These are phyloP conservation scores for Pseudopodoces humilis DNA, from an alignment of 2,113 vertebrate genomes.

Conservation along the genomic window DNA sequence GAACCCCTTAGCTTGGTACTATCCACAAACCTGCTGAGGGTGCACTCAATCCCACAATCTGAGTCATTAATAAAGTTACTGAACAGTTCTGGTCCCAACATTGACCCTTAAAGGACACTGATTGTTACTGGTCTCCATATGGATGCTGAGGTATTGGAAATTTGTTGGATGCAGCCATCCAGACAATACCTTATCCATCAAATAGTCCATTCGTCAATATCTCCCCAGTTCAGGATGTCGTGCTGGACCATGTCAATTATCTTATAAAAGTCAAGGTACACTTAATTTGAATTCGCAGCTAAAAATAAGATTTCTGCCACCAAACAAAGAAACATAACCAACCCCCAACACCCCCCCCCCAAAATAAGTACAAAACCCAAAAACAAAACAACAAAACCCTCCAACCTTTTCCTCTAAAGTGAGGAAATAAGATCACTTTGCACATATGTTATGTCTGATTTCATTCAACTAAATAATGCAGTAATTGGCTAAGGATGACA, in stretches of 20 bases:
- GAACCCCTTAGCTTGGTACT: neutral
- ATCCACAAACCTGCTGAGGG: neutral
- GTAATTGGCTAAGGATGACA: neutral
- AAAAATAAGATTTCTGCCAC: neutral
- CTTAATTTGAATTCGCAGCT: neutral
- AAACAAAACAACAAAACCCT: neutral
- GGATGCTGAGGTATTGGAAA: neutral
- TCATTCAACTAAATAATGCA: neutral
- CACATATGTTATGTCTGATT: neutral
- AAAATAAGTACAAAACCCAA: neutral
- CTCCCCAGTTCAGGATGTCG: neutral
- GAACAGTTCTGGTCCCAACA: neutral
- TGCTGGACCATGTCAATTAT: neutral
- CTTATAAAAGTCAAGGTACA: neutral
- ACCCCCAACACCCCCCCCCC: no score
- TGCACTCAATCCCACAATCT: neutral
- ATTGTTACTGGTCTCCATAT: neutral
- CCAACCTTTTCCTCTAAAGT: neutral
- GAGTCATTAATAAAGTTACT: neutral
- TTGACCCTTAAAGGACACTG: neutral
- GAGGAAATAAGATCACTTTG: neutral
- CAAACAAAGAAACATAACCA: neutral
- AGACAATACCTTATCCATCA: neutral
- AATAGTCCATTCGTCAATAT: neutral
- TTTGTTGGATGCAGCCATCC: neutral